Evolutionary conservation across 1,140 invertebrate genomes (phyloP).

Genomic region (Monochamus saltuarius): DNA sequence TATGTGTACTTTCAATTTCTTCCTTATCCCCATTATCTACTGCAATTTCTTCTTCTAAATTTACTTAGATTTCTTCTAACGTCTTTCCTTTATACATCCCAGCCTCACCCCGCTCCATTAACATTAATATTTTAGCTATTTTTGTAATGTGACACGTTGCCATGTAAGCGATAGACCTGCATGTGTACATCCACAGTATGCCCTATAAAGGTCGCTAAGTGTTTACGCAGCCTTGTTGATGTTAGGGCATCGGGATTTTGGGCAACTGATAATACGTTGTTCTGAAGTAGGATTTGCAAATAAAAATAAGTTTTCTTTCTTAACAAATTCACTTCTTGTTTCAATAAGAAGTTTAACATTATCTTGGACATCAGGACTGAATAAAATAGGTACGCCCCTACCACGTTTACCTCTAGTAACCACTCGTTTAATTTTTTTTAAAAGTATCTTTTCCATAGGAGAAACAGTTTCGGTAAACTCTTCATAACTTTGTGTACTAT

Average conservation of each 20-base stretch:
- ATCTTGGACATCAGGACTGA: constrained; percentile 27
- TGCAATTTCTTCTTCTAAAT: too few species aligned
- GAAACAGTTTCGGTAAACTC: constrained; percentile 22
- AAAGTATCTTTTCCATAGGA: constrained; percentile 25
- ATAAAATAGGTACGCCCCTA: constrained; percentile 32
- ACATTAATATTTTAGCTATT: too few species aligned
- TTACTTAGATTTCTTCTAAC: too few species aligned
- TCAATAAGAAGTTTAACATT: constrained; percentile 24
- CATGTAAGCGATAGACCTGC: too few species aligned
- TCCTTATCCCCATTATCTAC: too few species aligned
- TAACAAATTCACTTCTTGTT: constrained; percentile 15
- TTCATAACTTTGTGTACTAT: constrained; percentile 19
- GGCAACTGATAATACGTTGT: too few species aligned
- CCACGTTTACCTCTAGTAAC: constrained; percentile 30
- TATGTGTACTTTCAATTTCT: too few species aligned
- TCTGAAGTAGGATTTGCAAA: too few species aligned
- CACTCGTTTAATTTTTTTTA: constrained; percentile 32
- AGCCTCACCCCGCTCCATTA: too few species aligned
- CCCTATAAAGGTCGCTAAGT: constrained; percentile 11
- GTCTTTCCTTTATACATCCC: too few species aligned
- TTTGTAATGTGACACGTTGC: too few species aligned
- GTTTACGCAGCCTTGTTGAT: constrained; percentile 10
- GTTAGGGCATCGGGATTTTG: constrained; percentile 13
- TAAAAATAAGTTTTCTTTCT: background rate
- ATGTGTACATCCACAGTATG: background rate